A percentile compares a stretch with the other conserved stretches of the same genome.
phyloP scores from a whole-genome alignment of 2,888 invertebrate genomes.

The Alsophila aescularia region DNA sequence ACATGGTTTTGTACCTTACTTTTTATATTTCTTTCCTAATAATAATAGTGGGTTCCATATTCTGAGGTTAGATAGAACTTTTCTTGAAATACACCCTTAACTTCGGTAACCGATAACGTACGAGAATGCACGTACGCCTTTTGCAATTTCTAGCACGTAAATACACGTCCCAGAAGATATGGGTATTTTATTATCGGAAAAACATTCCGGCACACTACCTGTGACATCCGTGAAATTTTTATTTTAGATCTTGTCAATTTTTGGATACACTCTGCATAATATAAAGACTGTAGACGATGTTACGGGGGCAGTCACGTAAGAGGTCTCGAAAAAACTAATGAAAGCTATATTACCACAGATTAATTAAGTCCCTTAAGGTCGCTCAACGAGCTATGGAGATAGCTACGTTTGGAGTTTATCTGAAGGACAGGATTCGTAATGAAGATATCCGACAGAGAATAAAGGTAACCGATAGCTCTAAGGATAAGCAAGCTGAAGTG shows the following conservation, averaged over 20 bases:
- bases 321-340: neutral
- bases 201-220: conserved; percentile 42
- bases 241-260: conserved; percentile 6
- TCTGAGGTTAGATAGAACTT: neutral
- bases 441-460: too few species aligned
- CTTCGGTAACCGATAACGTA: conserved; percentile 17
- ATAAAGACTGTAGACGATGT: neutral
- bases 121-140: conserved; percentile 32
- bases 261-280: neutral
- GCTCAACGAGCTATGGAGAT: too few species aligned
- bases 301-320: neutral
- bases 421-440: too few species aligned
- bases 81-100: conserved; percentile 11
- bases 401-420: too few species aligned
- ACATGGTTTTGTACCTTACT: too few species aligned
- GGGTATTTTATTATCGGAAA: conserved; percentile 54
- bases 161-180: conserved; percentile 39
- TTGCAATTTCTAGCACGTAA: conserved; percentile 44
- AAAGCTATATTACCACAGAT: too few species aligned
- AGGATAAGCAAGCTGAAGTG: too few species aligned
- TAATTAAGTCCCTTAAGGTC: too few species aligned
- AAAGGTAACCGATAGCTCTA: too few species aligned
- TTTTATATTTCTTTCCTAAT: too few species aligned
- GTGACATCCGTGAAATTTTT: conserved; percentile 21
- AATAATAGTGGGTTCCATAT: too few species aligned